A percentile compares a stretch with the other conserved stretches of the same genome.
These are phyloP conservation scores for fruit fly (Drosophila melanogaster) DNA, from an alignment of 1,140 invertebrate genomes.

Conservation along the genomic window DNA sequence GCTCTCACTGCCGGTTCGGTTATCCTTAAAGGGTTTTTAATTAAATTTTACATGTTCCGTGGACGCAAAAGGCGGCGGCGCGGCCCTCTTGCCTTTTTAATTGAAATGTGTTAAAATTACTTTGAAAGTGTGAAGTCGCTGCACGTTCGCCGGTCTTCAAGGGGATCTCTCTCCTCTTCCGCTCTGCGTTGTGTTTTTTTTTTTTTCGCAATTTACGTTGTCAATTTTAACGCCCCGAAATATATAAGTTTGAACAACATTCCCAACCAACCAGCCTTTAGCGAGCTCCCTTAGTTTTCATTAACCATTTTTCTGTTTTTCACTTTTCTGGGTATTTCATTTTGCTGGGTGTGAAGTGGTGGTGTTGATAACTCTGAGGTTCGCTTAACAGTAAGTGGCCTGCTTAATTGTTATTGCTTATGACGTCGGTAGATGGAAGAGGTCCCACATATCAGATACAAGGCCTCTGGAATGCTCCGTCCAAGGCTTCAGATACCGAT, in stretches of 20 bases:
- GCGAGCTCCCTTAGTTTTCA: conserved; percentile 6
- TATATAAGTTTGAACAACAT: conserved; percentile 31
- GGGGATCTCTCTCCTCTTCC: conserved; percentile 27
- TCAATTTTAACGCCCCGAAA: conserved; percentile 79
- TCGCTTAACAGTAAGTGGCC: conserved; percentile 53
- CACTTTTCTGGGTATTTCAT: conserved; percentile 1
- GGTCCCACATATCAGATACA: conserved; percentile 22
- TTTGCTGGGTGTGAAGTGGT: conserved; percentile 41
- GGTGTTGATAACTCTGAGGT: conserved; percentile 52
- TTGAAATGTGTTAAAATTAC: conserved; percentile 82
- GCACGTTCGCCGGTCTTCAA: conserved; percentile 31
- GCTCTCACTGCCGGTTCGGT: conserved; percentile 34
- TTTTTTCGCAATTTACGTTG: conserved; percentile 77
- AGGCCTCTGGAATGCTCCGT: conserved; percentile 9
- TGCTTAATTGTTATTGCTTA: conserved; percentile 70
- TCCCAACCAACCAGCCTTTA: neutral
- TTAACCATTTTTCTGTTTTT: conserved; percentile 25
- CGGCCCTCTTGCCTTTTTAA: conserved; percentile 67
- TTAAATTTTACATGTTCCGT: conserved; percentile 75
- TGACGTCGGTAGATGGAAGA: conserved; percentile 34
- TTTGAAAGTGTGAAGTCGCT: conserved; percentile 77
- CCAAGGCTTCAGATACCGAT: conserved; percentile 24
- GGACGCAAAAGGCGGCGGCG: neutral
- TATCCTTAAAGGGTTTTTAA: conserved; percentile 81
- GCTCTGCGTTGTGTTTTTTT: conserved; percentile 44